Conservation (phyloP, 2,113 vertebrate species). For the Mormyrus lacerda region DNA sequence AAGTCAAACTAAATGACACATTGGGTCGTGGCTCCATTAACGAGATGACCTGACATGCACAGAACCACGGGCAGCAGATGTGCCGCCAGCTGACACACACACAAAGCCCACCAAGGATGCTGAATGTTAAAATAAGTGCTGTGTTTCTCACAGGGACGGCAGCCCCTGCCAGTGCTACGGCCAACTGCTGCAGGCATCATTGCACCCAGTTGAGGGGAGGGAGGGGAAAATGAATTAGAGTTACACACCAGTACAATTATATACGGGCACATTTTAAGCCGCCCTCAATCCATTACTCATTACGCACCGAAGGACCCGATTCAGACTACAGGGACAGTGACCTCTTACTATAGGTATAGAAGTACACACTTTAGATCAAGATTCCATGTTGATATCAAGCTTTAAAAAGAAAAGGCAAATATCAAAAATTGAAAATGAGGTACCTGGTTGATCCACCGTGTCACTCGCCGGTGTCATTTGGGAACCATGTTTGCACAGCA, state of each 20-base stretch:
- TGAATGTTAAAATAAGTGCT: not conserved
- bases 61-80: not conserved
- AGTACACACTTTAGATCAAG: not conserved
- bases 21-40: not conserved
- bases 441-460: not conserved
- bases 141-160: not conserved
- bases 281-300: not conserved
- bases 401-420: not conserved
- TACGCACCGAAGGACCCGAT: not conserved
- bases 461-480: not conserved
- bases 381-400: not conserved
- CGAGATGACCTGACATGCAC: not conserved
- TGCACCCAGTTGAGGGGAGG: not conserved
- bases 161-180: not conserved
- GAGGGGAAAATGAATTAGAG: not conserved
- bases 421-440: not conserved
- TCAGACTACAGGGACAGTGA: not conserved
- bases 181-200: not conserved
- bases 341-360: not conserved
- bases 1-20: not conserved
- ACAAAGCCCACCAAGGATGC: not conserved
- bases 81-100: not conserved
- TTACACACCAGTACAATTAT: not conserved
- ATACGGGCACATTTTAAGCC: not conserved
- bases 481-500: not conserved